Conservation (phyloP, 2,888 invertebrate species). For the Steinernema scapterisci region DNA sequence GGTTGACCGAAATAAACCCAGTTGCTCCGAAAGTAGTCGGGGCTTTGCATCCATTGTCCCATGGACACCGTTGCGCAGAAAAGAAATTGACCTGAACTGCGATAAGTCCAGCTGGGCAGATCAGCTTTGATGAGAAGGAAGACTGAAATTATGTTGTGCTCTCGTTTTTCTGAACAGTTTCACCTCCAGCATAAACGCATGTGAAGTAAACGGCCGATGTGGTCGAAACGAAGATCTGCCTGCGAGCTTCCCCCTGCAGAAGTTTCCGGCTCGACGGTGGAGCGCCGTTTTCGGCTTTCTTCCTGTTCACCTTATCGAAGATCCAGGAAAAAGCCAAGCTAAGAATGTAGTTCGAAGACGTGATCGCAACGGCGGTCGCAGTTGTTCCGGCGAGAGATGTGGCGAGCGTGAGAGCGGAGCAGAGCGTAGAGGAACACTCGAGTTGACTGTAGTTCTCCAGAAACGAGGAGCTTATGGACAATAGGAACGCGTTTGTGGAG, state of each 20-base stretch:
- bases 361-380: background rate
- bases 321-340: background rate
- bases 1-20: background rate
- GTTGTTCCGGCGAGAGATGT: background rate
- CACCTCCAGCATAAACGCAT: background rate
- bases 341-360: conserved; percentile 1
- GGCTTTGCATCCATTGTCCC: background rate
- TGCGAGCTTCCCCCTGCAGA: background rate
- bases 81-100: background rate
- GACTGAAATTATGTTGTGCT: background rate
- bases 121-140: conserved; percentile 1
- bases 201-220: background rate
- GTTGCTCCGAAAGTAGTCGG: background rate
- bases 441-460: background rate
- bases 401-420: background rate
- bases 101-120: background rate
- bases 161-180: background rate
- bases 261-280: background rate
- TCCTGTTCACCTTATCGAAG: background rate
- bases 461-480: background rate
- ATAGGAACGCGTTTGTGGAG: background rate
- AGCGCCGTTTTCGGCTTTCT: background rate
- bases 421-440: background rate
- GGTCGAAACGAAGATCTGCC: background rate
- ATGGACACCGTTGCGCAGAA: background rate